Evolutionary conservation across 2,113 vertebrate genomes (phyloP), one percentile per base, ranked within the genome.

Genomic region (Rousettus leschenaultii): DNA sequence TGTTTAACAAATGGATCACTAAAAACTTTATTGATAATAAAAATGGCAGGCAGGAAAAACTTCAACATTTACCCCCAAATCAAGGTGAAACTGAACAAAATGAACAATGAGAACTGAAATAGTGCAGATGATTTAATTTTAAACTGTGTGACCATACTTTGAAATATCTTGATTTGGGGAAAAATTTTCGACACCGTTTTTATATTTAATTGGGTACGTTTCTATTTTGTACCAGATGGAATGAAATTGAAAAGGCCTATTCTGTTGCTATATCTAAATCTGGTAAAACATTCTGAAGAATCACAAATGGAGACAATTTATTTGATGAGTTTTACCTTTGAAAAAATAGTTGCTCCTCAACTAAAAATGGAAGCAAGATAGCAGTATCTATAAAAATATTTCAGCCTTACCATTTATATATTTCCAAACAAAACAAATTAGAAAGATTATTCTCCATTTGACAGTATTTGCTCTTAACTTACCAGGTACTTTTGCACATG

Each of bases 261-360:
- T 33, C 28, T 94, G 86, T 68, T 12, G 5, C 22, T 68, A 15
- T 84, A 70, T 35, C 35, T 95, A 89, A 88, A 70, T 63, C 63
- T 80, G 59, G 26, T 70, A 26, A 70, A 89, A 30, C 16, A 86
- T 40, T 66, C 33, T 30, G 38, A 70, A 93, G 77, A 55, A 18
- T 55, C 71, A 16, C 16, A 48, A 78, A 30, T 87, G 43, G 19
- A 74, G 6, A 74, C 10, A 73, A 66, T 61, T 82, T 73, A 93
- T 78, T 45, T 91, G 71, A 87, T 88, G 73, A 79, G 70, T 30
- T 38, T 61, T 83, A 26, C 45, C 55, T 91, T 80, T 48, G 84
- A 84, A 91, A 91, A 93, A 88, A 26, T 63, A 38, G 22, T 74
- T 95, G n/a, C 19, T 85, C 19, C 80, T 77, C 77, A 85, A 53